Percentiles rank a stretch among this genome's conserved stretches.
Conservation (phyloP, 2,797 vertebrate species). For the Dipus sagitta region DNA sequence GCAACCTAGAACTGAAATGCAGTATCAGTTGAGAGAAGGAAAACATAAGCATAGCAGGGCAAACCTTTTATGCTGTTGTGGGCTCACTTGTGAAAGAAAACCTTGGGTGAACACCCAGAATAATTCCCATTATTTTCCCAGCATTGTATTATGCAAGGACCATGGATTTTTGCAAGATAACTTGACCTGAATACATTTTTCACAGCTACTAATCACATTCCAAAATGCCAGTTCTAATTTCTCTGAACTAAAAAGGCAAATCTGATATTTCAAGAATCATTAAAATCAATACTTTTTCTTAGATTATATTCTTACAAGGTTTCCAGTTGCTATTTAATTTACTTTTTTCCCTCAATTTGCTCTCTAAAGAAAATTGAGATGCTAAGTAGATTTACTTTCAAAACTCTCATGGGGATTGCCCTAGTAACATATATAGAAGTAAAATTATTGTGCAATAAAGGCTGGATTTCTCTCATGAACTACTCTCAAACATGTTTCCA, state of each 20-base stretch:
- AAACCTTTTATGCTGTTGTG: not conserved
- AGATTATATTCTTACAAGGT: not conserved
- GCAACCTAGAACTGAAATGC: constrained; percentile 23
- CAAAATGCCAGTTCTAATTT: constrained; percentile 14
- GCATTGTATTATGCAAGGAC: not conserved
- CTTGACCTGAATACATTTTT: constrained; percentile 2
- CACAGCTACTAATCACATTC: not conserved
- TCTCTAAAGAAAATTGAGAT: not conserved
- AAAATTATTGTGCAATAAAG: not conserved
- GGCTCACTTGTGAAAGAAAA: not conserved
- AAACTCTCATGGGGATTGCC: not conserved
- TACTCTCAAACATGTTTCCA: not conserved
- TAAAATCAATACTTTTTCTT: not conserved
- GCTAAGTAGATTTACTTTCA: not conserved
- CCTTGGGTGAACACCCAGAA: not conserved
- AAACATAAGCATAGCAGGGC: not conserved
- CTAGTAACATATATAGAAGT: not conserved
- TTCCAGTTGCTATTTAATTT: not conserved
- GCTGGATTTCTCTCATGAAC: not conserved
- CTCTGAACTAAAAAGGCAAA: not conserved
- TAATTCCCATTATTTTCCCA: not conserved
- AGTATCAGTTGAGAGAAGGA: not conserved
- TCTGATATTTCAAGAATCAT: not conserved
- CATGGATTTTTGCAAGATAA: not conserved
- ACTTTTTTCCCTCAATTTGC: not conserved